Base-by-base conservation (phyloP, 1,140 invertebrate species). In the Palaemon carinicauda region DNA sequence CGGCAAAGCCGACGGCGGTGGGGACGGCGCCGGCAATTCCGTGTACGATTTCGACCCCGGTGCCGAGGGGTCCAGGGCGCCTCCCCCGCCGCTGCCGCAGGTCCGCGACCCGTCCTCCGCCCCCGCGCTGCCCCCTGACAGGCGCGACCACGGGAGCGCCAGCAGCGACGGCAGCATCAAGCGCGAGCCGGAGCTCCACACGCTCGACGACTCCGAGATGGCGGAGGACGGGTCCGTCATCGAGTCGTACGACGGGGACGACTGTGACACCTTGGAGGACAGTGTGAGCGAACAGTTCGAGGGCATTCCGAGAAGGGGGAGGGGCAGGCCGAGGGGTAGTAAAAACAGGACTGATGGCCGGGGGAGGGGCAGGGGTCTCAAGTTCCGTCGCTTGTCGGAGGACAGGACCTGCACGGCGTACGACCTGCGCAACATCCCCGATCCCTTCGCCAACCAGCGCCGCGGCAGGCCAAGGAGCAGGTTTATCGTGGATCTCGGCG, bases 401-500 rank as follows among this genome's bases (percentile, higher is more conserved):
- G 88, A 89, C 27, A 82, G 86, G 19, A 75, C 88, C 24, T 77
- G 82, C 15, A 88, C 82, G 15, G 77, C 88, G 2, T 89, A 89
- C 71, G 88, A 89, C 73, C 82, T 89, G 19, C 80, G 88, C 12
- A 85, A 89, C 82, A 82, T 89, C 27, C 85, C 88, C 33, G 88
- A 89, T 56, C 88, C 88, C 31, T 89, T 87, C 73, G 78, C 71
- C 15, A 84, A 52, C 41, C 86, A 87, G 71, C 82, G 87, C 19
- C 52, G 88, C 71, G 88, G 88, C 14, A 77, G 88, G 10, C 88
- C 88, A 4, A 50, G 88, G 33, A 88, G 87, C 83, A 52, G 88
- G 41, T 89, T 89, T 33, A 89, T 89, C 82, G 88, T 89, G n/a
- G 88, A 89, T 73, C 83, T 89, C 24, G 88, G 88, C 5, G 88